Percentiles rank a stretch among this genome's conserved stretches.
These are phyloP conservation scores for Dromas ardeola DNA, from an alignment of 2,113 vertebrate genomes.

Conservation along the genomic window DNA sequence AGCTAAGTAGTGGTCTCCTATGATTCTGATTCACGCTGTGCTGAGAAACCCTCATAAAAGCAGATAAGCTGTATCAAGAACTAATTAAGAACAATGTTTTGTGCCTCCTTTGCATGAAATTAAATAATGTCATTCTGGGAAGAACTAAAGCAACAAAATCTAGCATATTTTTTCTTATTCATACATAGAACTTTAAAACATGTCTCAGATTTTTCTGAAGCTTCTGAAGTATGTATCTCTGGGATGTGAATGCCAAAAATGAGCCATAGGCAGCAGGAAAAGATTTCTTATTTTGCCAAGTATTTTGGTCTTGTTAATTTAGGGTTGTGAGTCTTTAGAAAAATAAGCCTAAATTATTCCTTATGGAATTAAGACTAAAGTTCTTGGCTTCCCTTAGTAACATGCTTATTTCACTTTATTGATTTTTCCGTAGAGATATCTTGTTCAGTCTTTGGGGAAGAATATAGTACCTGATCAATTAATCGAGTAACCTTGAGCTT, in stretches of 20 bases:
- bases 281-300: neutral
- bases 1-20: constrained; percentile 9
- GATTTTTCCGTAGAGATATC: neutral
- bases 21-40: constrained; percentile 45
- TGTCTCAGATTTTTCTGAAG: neutral
- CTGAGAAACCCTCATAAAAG: constrained; percentile 50
- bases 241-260: neutral
- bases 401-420: neutral
- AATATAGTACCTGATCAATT: neutral
- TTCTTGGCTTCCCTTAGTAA: neutral
- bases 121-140: neutral
- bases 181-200: neutral
- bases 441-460: neutral
- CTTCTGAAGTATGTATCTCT: neutral
- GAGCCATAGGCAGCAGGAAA: neutral
- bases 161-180: neutral
- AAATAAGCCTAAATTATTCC: neutral
- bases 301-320: neutral
- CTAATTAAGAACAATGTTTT: constrained; percentile 55
- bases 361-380: neutral
- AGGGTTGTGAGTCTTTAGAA: neutral
- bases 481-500: neutral
- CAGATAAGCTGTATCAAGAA: constrained; percentile 36
- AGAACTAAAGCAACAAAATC: neutral
- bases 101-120: constrained; percentile 42